Evolutionary conservation across 2,113 vertebrate species (phyloP).

Genomic region (Salminus brasiliensis): DNA sequence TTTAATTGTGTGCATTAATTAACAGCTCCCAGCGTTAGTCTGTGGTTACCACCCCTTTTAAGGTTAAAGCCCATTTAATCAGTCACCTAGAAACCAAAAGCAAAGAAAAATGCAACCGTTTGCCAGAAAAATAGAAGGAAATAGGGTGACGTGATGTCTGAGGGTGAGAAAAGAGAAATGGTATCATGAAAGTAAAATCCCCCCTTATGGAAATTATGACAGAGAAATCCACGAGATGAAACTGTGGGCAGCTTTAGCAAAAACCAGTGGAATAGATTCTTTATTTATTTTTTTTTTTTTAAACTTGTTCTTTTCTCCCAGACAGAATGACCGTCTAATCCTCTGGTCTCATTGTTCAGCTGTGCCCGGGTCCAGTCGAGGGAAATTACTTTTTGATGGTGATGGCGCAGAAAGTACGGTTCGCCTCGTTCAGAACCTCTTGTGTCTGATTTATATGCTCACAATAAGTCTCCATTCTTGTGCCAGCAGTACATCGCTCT

Average conservation of each 20-base stretch:
- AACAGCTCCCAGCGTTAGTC: constrained; percentile 67
- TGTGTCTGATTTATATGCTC: constrained; percentile 70
- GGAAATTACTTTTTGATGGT: constrained; percentile 75
- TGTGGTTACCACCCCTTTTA: constrained; percentile 71
- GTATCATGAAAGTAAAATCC: constrained; percentile 66
- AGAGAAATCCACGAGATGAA: constrained; percentile 64
- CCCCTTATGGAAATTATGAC: constrained; percentile 69
- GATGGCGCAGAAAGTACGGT: constrained; percentile 66
- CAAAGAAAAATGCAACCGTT: constrained; percentile 53
- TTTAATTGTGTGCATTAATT: constrained; percentile 70
- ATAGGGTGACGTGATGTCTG: constrained; percentile 74
- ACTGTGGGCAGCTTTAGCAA: constrained; percentile 71
- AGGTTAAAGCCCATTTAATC: constrained; percentile 74
- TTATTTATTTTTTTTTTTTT: constrained; percentile 44
- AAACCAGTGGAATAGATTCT: constrained; percentile 64
- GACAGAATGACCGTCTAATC: constrained; percentile 68
- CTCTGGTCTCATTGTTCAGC: constrained; percentile 71
- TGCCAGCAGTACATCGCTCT: constrained; percentile 16
- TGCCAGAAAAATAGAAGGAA: constrained; percentile 71
- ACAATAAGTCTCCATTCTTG: constrained; percentile 68
- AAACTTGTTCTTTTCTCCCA: constrained; percentile 50
- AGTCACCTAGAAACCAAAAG: constrained; percentile 58
- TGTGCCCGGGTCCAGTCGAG: constrained; percentile 67
- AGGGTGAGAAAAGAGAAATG: constrained; percentile 65
- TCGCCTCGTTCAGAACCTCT: constrained; percentile 77